Percentiles rank a stretch among this genome's conserved stretches.
phyloP scores from a whole-genome alignment of 37 sponge, comb jelly and placozoan genomes.

The Amphimedon queenslandica region DNA sequence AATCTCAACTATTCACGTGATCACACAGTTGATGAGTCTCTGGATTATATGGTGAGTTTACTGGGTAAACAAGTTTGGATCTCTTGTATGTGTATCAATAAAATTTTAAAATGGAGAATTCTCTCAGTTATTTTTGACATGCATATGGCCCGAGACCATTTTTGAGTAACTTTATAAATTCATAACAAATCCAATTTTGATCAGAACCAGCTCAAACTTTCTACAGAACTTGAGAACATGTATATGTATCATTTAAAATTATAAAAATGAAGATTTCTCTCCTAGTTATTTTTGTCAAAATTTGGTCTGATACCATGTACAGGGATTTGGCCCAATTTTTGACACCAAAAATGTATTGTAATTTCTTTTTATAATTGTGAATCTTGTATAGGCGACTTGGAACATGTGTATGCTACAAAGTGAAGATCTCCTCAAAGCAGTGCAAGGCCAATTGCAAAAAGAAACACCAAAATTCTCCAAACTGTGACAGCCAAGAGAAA shows the following conservation, averaged over 20 bases:
- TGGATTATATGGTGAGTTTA: slow-evolving; percentile 73
- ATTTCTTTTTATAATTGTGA: no score
- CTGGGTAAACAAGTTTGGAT: no score
- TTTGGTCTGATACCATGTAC: no score
- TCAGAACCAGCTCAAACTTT: no score
- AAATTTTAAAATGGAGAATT: no score
- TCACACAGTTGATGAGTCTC: slow-evolving; percentile 76
- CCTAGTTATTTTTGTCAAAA: no score
- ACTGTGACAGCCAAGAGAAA: no score
- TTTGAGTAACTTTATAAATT: no score
- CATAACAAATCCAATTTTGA: no score
- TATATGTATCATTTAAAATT: not conserved
- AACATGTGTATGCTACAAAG: slow-evolving; percentile 85
- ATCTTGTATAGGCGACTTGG: slow-evolving; percentile 77
- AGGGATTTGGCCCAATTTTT: not conserved
- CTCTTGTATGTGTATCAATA: slow-evolving; percentile 36
- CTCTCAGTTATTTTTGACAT: not conserved
- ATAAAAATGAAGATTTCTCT: no score
- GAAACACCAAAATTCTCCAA: slow-evolving; percentile 72
- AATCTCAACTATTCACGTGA: slow-evolving; percentile 90
- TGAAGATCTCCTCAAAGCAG: slow-evolving; percentile 68
- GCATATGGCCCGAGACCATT: not conserved
- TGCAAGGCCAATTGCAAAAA: slow-evolving; percentile 62
- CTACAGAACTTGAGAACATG: no score
- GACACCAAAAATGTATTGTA: not conserved